A percentile compares a stretch with the other conserved stretches of the same genome.
These are phyloP conservation scores for Sipha maydis DNA, from an alignment of 2,888 invertebrate genomes.

Conservation along the genomic window DNA sequence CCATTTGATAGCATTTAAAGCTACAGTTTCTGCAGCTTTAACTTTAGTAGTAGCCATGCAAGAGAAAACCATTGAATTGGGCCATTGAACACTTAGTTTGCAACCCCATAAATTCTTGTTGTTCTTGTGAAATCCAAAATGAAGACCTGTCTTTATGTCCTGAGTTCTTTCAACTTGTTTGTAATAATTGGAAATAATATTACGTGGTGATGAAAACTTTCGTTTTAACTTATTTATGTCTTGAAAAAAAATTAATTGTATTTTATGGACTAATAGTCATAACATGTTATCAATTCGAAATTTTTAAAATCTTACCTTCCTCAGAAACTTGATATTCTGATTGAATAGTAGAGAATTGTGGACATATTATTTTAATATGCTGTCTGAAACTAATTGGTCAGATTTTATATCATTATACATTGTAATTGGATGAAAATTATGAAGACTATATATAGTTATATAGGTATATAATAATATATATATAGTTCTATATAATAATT, in stretches of 20 bases:
- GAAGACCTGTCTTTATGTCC: conserved; percentile 32
- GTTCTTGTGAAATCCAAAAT: conserved; percentile 55
- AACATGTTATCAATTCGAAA: neutral
- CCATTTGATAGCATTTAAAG: conserved; percentile 63
- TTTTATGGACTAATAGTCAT: neutral
- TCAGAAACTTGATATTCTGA: conserved; percentile 29
- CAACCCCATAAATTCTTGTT: conserved; percentile 62
- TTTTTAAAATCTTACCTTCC: conserved; percentile 36
- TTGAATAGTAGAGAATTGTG: conserved; percentile 27
- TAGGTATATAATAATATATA: too few species aligned
- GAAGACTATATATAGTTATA: too few species aligned
- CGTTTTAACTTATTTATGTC: conserved; percentile 39
- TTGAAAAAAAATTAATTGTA: neutral
- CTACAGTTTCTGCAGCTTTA: conserved; percentile 62
- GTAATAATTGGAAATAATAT: conserved; percentile 46
- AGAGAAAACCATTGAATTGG: conserved; percentile 55
- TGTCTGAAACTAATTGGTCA: conserved; percentile 27
- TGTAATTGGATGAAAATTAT: neutral
- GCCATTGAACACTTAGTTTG: conserved; percentile 62
- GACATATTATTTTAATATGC: conserved; percentile 2
- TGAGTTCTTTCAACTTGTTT: conserved; percentile 45
- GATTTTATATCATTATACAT: neutral
- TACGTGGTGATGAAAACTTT: conserved; percentile 43
- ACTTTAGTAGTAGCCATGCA: conserved; percentile 61
- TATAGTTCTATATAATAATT: too few species aligned